A percentile compares a stretch with the other conserved stretches of the same genome.
Evolutionary conservation across 2,888 invertebrate species (phyloP).

Genomic region (Onthophagus sagittarius): DNA sequence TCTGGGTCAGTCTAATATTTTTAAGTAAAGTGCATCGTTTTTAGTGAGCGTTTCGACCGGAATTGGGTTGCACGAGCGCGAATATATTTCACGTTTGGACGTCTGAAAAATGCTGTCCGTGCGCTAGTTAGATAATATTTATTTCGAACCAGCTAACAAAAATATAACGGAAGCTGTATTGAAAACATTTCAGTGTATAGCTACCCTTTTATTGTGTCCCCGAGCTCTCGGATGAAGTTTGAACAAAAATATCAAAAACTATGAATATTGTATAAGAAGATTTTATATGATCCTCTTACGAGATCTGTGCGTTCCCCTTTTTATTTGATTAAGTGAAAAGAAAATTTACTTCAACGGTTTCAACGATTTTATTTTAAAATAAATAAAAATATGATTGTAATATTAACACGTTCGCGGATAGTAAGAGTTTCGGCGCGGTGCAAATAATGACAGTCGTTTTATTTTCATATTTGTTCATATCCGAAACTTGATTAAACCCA

Average conservation of each 20-base stretch:
- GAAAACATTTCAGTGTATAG: not conserved
- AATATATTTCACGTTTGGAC: not conserved
- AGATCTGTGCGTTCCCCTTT: not conserved
- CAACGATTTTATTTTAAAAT: too few relatives aligned
- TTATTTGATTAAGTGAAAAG: not conserved
- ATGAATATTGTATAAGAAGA: not conserved
- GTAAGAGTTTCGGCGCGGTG: too few relatives aligned
- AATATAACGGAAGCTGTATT: not conserved
- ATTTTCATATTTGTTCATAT: too few relatives aligned
- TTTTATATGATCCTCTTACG: not conserved
- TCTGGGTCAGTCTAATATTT: conserved; percentile 2
- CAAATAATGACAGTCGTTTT: too few relatives aligned
- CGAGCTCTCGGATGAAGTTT: not conserved
- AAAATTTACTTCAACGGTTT: not conserved
- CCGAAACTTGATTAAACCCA: too few relatives aligned
- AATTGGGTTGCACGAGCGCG: not conserved
- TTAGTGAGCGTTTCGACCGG: not conserved
- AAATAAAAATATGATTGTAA: too few relatives aligned
- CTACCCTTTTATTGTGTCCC: not conserved
- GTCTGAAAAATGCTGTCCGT: conserved; percentile 1
- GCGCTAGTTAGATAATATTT: conserved; percentile 5
- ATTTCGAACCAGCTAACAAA: not conserved
- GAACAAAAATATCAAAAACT: not conserved
- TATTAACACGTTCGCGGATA: too few relatives aligned
- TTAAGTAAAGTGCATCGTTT: conserved; percentile 6